Conservation (phyloP, 1,140 invertebrate species). For the Calliopsis andreniformis region DNA sequence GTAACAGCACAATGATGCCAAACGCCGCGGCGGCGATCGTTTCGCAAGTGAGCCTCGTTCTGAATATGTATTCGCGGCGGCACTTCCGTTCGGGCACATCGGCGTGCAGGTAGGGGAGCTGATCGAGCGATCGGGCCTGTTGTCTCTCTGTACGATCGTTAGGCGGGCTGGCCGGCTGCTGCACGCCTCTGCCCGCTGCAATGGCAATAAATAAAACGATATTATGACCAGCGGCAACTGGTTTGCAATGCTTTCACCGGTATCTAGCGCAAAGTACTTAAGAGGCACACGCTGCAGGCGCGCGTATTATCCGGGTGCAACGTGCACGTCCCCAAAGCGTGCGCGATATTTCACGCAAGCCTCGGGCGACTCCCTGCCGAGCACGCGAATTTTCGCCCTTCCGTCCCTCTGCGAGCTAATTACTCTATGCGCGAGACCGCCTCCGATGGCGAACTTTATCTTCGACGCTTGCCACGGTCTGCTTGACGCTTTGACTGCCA, state of each 20-base stretch:
- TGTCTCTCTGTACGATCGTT: conserved; percentile 10
- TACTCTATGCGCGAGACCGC: no score
- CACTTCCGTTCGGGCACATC: conserved; percentile 1
- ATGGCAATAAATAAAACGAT: conserved; percentile 50
- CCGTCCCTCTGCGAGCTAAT: no score
- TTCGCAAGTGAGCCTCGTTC: not conserved
- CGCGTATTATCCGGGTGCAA: conserved; percentile 33
- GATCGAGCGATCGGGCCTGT: not conserved
- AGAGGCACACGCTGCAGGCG: conserved; percentile 26
- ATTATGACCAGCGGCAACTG: conserved; percentile 41
- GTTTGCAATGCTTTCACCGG: conserved; percentile 50
- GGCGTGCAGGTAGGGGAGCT: not conserved
- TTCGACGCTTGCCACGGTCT: no score
- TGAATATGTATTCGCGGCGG: not conserved
- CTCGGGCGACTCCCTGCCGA: not conserved
- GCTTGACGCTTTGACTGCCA: no score
- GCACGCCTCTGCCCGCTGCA: conserved; percentile 29
- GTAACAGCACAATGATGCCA: not conserved
- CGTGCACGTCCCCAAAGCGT: conserved; percentile 3
- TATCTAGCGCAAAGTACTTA: conserved; percentile 28
- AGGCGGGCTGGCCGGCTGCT: conserved; percentile 12
- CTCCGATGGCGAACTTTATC: no score
- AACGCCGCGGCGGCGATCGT: not conserved
- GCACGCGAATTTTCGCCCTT: not conserved
- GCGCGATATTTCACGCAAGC: not conserved